Evolutionary conservation across 2,113 vertebrate genomes (phyloP).

Genomic region (Prinia subflava): DNA sequence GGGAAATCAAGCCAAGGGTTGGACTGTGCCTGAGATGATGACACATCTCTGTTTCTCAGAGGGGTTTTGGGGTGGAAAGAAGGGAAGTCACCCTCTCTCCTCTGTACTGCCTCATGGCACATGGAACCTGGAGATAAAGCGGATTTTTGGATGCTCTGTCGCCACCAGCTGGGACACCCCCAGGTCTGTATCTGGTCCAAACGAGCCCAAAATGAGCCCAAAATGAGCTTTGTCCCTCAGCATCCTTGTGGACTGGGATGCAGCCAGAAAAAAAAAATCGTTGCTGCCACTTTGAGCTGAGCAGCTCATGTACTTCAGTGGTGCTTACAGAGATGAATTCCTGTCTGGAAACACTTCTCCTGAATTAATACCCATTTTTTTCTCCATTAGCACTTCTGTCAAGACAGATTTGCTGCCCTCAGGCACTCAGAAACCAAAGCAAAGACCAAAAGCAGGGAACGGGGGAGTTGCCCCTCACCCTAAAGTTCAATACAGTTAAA

Average conservation of each 20-base stretch:
- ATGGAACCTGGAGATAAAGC: background rate
- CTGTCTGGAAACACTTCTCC: background rate
- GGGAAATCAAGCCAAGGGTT: background rate
- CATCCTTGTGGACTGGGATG: background rate
- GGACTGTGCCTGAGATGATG: background rate
- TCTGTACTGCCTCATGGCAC: fast-evolving
- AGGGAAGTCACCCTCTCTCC: background rate
- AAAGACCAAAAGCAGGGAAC: background rate
- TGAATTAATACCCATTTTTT: background rate
- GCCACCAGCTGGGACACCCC: background rate
- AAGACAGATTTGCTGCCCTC: background rate
- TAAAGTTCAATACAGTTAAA: background rate
- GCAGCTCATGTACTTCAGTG: background rate
- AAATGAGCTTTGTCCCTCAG: background rate
- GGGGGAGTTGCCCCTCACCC: background rate
- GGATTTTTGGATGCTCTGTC: background rate
- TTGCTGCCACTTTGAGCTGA: background rate
- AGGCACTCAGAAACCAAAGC: background rate
- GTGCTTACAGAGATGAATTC: background rate
- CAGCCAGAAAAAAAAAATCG: background rate
- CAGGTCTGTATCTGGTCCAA: background rate
- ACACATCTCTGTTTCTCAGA: background rate
- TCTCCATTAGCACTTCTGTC: background rate
- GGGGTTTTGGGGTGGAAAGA: background rate
- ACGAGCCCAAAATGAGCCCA: background rate